Evolutionary conservation across 2,113 vertebrate species (phyloP), one percentile per base, ranked within the genome.

Genomic region (Anas platyrhynchos): DNA sequence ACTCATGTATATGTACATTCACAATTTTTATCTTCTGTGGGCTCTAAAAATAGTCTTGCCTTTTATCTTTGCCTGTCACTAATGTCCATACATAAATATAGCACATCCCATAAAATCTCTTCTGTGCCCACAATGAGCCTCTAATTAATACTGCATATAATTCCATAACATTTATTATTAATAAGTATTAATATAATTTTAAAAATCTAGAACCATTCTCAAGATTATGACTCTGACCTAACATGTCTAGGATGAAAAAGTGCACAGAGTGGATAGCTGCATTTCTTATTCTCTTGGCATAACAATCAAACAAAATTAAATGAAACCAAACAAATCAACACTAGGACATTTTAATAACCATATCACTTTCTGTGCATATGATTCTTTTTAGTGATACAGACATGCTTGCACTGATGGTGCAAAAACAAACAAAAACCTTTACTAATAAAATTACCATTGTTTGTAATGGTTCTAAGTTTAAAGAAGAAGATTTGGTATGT

Each of bases 141-240:
- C 46, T 78, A 83, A 96, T 96, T 93, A 97, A 92, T 89, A 96
- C 84, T 71, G 76, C 58, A 26, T 94, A 90, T 94, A 96, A 93
- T 95, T 97, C 77, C n/a, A 17, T 73, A 94, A 66, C 77, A 86
- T 96, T 93, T 94, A 93, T 97, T 95, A 95, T 93, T 96, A 66
- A 97, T 93, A 79, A 83, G 76, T 83, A 89, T 83, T 91, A 73
- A 79, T 91, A 86, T 32, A 52, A 46, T 31, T 56, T 56, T 63
- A 89, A 95, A 78, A 89, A 67, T 31, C 68, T 5, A 55, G 17
- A 69, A 48, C 67, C 32, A 3, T 89, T 84, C 61, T 92, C 73
- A 89, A 73, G 59, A 86, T 95, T 95, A 58, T 76, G 26, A 56
- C 77, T 74, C 83, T 88, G 88, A 77, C 26, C 20, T 52, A 75